Evolutionary conservation across 1,140 invertebrate species (phyloP).

Genomic region (Agraylea sexmaculata): DNA sequence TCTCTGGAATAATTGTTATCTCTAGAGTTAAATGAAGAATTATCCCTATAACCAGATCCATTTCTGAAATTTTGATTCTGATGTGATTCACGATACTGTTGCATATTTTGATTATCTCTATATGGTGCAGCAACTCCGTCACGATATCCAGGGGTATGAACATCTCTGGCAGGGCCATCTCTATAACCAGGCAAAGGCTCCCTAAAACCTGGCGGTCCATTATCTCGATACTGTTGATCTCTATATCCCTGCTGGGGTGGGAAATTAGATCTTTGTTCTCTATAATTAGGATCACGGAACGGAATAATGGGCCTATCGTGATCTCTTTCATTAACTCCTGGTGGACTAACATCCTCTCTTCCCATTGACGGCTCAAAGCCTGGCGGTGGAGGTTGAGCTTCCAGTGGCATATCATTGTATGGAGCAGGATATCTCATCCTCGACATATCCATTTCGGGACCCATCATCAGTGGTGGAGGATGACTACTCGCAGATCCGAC

Average conservation of each 20-base stretch:
- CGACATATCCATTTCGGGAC: constrained; percentile 21
- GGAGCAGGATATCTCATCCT: constrained; percentile 30
- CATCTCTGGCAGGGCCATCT: constrained; percentile 31
- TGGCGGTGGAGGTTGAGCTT: constrained; percentile 39
- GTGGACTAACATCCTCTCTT: constrained; percentile 27
- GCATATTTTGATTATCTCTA: too few relatives aligned
- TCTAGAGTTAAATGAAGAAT: too few relatives aligned
- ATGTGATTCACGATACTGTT: too few relatives aligned
- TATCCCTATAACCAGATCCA: too few relatives aligned
- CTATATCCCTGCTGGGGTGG: constrained; percentile 27
- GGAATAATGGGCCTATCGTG: constrained; percentile 33
- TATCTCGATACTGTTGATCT: constrained; percentile 29
- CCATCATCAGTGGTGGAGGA: constrained; percentile 14
- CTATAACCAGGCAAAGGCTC: constrained; percentile 27
- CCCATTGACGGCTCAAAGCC: constrained; percentile 40
- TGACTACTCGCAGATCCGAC: constrained; percentile 27
- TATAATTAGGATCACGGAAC: constrained; percentile 29
- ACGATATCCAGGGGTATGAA: constrained; percentile 19
- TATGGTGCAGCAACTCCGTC: not conserved
- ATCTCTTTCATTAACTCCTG: constrained; percentile 25
- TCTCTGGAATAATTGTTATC: too few relatives aligned
- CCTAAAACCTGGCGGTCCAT: constrained; percentile 24
- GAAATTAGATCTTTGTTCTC: constrained; percentile 25
- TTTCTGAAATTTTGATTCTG: too few relatives aligned
- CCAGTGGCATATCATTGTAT: constrained; percentile 36